phyloP scores from a whole-genome alignment of 1,140 invertebrate genomes.

The Cepaea nemoralis region DNA sequence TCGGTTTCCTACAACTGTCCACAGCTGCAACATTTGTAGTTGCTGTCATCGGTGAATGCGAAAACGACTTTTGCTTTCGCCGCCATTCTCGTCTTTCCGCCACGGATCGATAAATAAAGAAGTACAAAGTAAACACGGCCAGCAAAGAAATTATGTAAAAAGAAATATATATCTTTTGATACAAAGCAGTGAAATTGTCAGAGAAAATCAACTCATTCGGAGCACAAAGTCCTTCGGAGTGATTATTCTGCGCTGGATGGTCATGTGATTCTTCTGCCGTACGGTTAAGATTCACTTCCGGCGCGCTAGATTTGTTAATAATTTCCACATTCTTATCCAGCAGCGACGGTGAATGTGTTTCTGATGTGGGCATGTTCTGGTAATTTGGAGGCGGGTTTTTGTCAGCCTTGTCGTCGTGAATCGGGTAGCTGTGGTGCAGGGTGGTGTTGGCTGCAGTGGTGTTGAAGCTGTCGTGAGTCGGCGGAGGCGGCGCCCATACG shows the following conservation, averaged over 20 bases:
- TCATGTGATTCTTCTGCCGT: background rate
- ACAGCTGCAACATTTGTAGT: conserved; percentile 30
- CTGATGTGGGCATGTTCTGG: background rate
- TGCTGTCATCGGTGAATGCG: conserved; percentile 20
- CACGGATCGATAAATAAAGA: conserved; percentile 62
- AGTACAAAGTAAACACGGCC: conserved; percentile 61
- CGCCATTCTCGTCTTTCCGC: conserved; percentile 52
- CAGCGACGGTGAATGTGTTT: background rate
- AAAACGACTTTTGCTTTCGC: conserved; percentile 41
- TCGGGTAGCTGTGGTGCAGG: background rate
- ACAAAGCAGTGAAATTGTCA: conserved; percentile 44
- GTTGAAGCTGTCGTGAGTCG: no score
- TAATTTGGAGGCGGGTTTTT: background rate
- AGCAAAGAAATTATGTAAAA: conserved; percentile 60
- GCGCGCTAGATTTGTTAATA: background rate
- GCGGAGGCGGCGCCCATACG: conserved; percentile 37
- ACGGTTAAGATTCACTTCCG: background rate
- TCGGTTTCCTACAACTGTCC: conserved; percentile 5
- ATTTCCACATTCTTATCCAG: background rate
- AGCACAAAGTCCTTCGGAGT: conserved; percentile 44
- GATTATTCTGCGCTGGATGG: background rate
- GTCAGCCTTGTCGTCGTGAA: background rate
- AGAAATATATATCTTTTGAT: conserved; percentile 61
- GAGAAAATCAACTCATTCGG: conserved; percentile 50
- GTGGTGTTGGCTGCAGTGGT: background rate